Evolutionary conservation across 2,797 vertebrate species (phyloP), one percentile per base, ranked within the genome.

Genomic region (Enteromius afrohamiltoni): DNA sequence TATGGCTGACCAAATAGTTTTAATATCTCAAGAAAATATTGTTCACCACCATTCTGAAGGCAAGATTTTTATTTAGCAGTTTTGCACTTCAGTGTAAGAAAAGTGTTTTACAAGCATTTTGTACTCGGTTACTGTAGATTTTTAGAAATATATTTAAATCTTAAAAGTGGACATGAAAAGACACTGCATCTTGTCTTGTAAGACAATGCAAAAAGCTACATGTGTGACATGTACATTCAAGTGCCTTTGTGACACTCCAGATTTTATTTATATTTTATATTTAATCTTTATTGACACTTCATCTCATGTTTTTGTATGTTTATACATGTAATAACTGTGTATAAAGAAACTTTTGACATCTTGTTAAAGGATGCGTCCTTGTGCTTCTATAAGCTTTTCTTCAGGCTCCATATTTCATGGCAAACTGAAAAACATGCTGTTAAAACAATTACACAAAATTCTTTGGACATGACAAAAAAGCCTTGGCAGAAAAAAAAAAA

Each of bases 261-360:
- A 81, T 60, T 74, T 83, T 84, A 85, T 85, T 85, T 86, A 88
- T 88, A 83, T 26, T 76, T 82, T 51, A 65, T 53, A 26, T 88
- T 86, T 84, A 77, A 84, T 82, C 84, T 78, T 71, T 34, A 65
- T 65, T 77, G 76, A 76, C 65, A 78, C 42, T 23, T 80, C 64
- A 60, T 67, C 45, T 81, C 77, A 64, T 47, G 26, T 37, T 70
- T 42, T 42, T 83, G 17, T 67, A 68, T 37, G 58, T 85, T 80
- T 85, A 70, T 85, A 83, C 58, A 53, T 70, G 80, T 77, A 82
- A 82, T 79, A 86, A 76, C 13, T 68, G 62, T 77, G 60, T 64
- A 85, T 84, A 84, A 84, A 83, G 74, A 85, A 80, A 80, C 75
- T 65, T 85, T 75, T 79, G 60, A 86, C 71, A 55, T 23, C 13